These are phyloP conservation scores for Pachydiplax longipennis DNA, from an alignment of 2,888 invertebrate species.

Conservation along the genomic window DNA sequence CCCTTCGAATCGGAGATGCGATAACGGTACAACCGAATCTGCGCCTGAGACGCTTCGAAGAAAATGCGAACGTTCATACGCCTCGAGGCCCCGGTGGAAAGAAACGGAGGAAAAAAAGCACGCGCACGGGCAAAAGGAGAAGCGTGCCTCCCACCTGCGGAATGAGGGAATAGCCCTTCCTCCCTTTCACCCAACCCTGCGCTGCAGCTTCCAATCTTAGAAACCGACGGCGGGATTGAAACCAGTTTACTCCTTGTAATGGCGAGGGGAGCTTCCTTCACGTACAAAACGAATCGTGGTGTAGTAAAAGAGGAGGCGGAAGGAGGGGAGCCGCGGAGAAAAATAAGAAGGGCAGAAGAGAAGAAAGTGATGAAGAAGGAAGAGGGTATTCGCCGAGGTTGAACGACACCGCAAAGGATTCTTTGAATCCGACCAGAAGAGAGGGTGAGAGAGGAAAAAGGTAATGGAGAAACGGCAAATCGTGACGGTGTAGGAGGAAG, in stretches of 20 bases:
- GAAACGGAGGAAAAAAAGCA: neutral
- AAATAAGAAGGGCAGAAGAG: neutral
- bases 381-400: neutral
- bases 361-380: neutral
- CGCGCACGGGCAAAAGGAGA: neutral
- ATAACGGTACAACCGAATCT: constrained; percentile 36
- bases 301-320: constrained; percentile 14
- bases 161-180: neutral
- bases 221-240: neutral
- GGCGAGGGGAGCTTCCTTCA: neutral
- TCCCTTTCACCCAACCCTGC: constrained; percentile 10
- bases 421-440: neutral
- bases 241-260: constrained; percentile 23
- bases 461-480: neutral
- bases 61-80: constrained; percentile 25
- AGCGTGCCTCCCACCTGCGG: neutral
- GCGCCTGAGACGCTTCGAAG: neutral
- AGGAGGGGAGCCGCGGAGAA: neutral
- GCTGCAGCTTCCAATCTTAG: constrained; percentile 36
- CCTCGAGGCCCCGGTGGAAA: neutral
- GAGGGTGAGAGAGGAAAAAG: neutral
- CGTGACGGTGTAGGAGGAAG: neutral
- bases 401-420: neutral
- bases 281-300: constrained; percentile 14
- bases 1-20: constrained; percentile 13